Evolutionary conservation across 2,797 vertebrate species (phyloP).

Genomic region (Columba guinea): DNA sequence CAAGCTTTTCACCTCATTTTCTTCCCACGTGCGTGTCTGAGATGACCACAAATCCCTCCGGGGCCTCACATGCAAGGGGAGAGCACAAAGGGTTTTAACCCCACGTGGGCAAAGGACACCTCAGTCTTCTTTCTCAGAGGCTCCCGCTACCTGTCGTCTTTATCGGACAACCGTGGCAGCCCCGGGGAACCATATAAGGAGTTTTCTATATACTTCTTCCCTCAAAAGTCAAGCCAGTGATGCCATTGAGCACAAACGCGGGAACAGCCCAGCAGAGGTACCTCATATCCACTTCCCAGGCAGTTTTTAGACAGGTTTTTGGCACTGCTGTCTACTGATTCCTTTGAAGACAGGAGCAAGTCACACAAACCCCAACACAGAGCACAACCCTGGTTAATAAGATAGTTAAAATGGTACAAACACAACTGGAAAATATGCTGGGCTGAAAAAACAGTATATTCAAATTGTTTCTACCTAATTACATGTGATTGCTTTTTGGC

Average conservation of each 20-base stretch:
- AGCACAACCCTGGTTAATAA: background rate
- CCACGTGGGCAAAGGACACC: background rate
- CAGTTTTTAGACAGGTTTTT: background rate
- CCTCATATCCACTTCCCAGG: background rate
- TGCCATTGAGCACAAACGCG: background rate
- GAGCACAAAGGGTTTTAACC: background rate
- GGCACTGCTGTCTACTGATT: background rate
- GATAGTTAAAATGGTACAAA: constrained; percentile 20
- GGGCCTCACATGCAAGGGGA: background rate
- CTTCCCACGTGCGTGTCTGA: background rate
- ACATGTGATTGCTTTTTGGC: constrained; percentile 68
- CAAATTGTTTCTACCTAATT: constrained; percentile 64
- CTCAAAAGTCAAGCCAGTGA: background rate
- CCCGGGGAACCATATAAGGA: background rate
- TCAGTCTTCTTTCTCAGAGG: background rate
- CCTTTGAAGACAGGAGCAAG: background rate
- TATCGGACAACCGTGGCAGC: background rate
- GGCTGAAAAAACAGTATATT: constrained; percentile 30
- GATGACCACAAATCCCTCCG: background rate
- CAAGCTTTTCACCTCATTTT: background rate
- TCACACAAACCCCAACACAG: background rate
- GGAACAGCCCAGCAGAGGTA: background rate
- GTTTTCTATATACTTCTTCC: background rate
- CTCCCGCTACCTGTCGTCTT: no score
- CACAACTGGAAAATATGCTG: constrained; percentile 52